These are phyloP conservation scores for Heliconius hortense DNA, from an alignment of 2,888 invertebrate genomes.

Conservation along the genomic window DNA sequence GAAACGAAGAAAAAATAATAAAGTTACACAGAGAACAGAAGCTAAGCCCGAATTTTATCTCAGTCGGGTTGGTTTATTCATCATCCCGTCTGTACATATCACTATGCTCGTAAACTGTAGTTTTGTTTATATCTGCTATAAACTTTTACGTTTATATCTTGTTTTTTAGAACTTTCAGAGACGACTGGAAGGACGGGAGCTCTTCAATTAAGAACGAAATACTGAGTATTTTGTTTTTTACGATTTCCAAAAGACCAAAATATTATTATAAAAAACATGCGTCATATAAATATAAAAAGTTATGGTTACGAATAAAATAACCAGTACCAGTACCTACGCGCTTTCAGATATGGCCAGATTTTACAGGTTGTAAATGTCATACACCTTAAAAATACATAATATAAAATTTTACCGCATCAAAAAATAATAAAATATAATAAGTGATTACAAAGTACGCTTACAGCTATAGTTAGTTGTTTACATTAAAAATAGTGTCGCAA, in stretches of 20 bases:
- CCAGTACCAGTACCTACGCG: background rate
- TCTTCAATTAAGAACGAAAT: constrained; percentile 16
- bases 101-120: constrained; percentile 36
- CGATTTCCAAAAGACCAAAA: background rate
- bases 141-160: constrained; percentile 36
- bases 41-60: constrained; percentile 23
- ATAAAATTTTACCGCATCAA: background rate
- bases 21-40: constrained; percentile 13
- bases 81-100: constrained; percentile 32
- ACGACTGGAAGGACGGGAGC: constrained; percentile 28
- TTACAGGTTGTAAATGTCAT: background rate
- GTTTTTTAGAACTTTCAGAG: constrained; percentile 33
- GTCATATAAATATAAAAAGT: background rate
- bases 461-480: background rate
- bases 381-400: background rate
- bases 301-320: background rate
- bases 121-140: constrained; percentile 38
- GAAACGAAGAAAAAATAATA: background rate
- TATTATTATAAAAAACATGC: background rate
- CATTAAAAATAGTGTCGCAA: constrained; percentile 2
- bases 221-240: background rate
- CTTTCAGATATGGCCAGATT: background rate
- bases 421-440: background rate
- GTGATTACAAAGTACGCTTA: background rate
- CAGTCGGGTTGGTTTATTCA: constrained; percentile 26